These are phyloP conservation scores for Oegoconia quadripuncta DNA, from an alignment of 2,888 invertebrate genomes.

Conservation along the genomic window DNA sequence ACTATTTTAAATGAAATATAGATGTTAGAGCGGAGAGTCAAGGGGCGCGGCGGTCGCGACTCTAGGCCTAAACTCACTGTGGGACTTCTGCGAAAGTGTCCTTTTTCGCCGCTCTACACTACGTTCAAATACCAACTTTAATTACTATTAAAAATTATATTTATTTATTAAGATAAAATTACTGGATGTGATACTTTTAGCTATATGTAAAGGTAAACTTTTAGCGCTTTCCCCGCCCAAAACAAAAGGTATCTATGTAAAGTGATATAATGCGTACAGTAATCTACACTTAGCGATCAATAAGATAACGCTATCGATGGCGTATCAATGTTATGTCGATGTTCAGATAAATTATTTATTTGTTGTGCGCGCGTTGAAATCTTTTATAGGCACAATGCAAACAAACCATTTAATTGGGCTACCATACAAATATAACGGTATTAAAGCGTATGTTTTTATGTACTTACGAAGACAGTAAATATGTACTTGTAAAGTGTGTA, in stretches of 20 bases:
- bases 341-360: conserved; percentile 13
- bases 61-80: conserved; percentile 62
- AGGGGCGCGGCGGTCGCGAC: conserved; percentile 30
- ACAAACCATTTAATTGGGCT: conserved; percentile 15
- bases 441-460: too few relatives aligned
- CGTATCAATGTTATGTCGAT: conserved; percentile 10
- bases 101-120: conserved; percentile 51
- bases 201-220: not conserved
- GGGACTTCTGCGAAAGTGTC: conserved; percentile 64
- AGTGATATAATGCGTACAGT: conserved; percentile 1
- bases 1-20: too few relatives aligned
- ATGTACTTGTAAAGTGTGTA: too few relatives aligned
- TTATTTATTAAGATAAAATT: not conserved
- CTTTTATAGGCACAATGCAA: conserved; percentile 51
- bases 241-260: conserved; percentile 2
- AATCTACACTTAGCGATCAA: conserved; percentile 14
- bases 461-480: too few relatives aligned
- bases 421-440: not conserved
- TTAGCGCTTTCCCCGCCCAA: conserved; percentile 8
- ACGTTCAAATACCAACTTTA: conserved; percentile 51
- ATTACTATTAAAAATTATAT: conserved; percentile 19
- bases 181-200: not conserved
- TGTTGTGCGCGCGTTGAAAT: conserved; percentile 66
- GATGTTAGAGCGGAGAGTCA: too few relatives aligned
- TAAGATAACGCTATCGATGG: conserved; percentile 11